Evolutionary conservation across 2,888 invertebrate genomes (phyloP), one percentile per base, ranked within the genome.

Genomic region (Sialis lutaria): DNA sequence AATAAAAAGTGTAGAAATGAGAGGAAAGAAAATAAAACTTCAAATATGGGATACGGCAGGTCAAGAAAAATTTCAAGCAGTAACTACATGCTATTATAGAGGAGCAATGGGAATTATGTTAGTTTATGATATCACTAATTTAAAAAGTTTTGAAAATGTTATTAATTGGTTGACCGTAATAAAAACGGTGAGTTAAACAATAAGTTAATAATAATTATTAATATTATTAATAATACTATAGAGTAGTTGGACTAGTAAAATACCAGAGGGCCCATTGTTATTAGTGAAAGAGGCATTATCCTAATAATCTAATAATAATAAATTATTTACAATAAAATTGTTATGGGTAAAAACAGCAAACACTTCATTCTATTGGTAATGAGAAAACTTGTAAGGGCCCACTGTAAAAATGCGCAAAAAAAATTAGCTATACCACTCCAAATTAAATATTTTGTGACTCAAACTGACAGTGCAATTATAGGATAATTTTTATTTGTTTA

Each of bases 101-200:
- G 95, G 95, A 42, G 95, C 96, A 48, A 96, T 95, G 95, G 96
- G 96, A 52, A 96, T 96, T 60, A 88, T 89, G 86, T 75, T 96
- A 55, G 95, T 96, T 44, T 96, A 96, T 67, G 96, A 96, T 68
- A 95, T 96, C 65, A 92, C 93, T 51, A 92, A 91, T 68, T 87
- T 88, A 62, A 95, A 93, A 68, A 93, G 93, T 61, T 96, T 96
- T 70, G 95, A 96, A 67, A 96, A 96, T 67, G 96, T 96, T 62
- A 92, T 93, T 45, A 96, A 96, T 67, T 96, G 96, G 96, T 73
- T 96, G 60, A 75, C 95, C 68, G 95, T 95, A 68, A 96, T 96
- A 68, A 93, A 95, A 65, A 93, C 95, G 79, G 92, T 91, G 22
- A 22, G 22, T 22, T 22, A 22, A 22, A 22, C 4, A 22, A 2